phyloP scores from a whole-genome alignment of 2,797 vertebrate species.

The Anabas testudineus region DNA sequence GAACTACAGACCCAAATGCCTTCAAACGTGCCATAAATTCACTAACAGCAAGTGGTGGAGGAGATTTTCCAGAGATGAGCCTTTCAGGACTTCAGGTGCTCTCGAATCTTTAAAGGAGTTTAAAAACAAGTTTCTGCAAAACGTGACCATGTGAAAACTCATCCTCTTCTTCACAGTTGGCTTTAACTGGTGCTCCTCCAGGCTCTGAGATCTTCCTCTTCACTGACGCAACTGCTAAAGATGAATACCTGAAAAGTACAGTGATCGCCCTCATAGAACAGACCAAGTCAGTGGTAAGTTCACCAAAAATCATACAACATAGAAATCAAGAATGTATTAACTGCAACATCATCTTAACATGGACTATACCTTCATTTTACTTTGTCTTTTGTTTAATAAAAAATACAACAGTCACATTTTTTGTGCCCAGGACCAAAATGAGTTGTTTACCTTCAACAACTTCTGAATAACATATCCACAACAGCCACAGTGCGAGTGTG shows the following conservation, averaged over 20 bases:
- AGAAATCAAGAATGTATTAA: too few species aligned
- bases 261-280: conserved; percentile 66
- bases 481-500: too few species aligned
- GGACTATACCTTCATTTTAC: too few species aligned
- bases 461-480: too few species aligned
- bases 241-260: conserved; percentile 38
- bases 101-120: neutral
- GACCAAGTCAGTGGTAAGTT: conserved; percentile 63
- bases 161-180: conserved; percentile 45
- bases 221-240: conserved; percentile 73
- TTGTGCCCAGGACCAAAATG: too few species aligned
- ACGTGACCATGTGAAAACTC: too few species aligned
- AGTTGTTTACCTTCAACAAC: too few species aligned
- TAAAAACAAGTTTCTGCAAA: too few species aligned
- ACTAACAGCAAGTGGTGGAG: conserved; percentile 29
- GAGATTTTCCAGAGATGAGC: conserved; percentile 33
- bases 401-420: too few species aligned
- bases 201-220: conserved; percentile 76
- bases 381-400: too few species aligned
- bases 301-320: too few species aligned
- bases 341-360: too few species aligned
- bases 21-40: conserved; percentile 33
- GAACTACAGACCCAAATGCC: conserved; percentile 36
- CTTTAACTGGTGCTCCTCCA: conserved; percentile 55
- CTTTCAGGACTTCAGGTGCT: conserved; percentile 64